Base-by-base conservation (phyloP, 2,888 invertebrate species). In the Ariolimax columbianus region DNA sequence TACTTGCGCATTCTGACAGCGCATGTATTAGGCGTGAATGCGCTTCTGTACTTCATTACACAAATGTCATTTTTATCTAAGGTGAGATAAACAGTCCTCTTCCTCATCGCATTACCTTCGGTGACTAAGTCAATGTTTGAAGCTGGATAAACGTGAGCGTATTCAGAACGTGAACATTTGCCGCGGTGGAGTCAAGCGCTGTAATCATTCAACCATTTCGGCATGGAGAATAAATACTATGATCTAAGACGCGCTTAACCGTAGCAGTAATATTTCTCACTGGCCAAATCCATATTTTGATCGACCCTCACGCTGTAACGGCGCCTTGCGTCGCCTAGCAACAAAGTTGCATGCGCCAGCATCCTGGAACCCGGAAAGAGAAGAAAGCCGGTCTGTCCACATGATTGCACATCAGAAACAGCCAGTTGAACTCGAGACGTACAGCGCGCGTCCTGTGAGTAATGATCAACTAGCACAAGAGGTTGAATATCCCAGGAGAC, bases 241-340 rank as follows among this genome's bases (percentile, higher is more conserved):
- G n/a, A 38, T 59, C 14, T 6, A n/a, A 63, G n/a, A 63, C 14
- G 38, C n/a, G 78, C 17, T 4, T n/a, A 26, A 43, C 30, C n/a
- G 23, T 55, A 26, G 72, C 70, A 51, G 55, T 81, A 40, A 55
- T 55, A 33, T 63, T 43, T 47, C 59, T 7, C 38, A 26, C 0
- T 30, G 36, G 33, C n/a, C 19, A 43, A 38, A 40, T 63, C 66
- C 33, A 33, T 19, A 33, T 68, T 79, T 66, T 79, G 30, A 79
- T 79, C 79, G 79, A 79, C 66, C 78, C 66, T 40, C 43, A 43
- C 43, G 43, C 47, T 30, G 43, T 33, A 66, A n/a, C 33, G 43
- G 66, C 66, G 79, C 68, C 66, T 26, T 30, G 2, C 47, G 79
- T 79, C 66, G 68, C 79, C 43, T 79, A 79, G 79, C 79, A 79